Base-by-base conservation (phyloP, 1,140 invertebrate species). In the Neuroterus valhalla region DNA sequence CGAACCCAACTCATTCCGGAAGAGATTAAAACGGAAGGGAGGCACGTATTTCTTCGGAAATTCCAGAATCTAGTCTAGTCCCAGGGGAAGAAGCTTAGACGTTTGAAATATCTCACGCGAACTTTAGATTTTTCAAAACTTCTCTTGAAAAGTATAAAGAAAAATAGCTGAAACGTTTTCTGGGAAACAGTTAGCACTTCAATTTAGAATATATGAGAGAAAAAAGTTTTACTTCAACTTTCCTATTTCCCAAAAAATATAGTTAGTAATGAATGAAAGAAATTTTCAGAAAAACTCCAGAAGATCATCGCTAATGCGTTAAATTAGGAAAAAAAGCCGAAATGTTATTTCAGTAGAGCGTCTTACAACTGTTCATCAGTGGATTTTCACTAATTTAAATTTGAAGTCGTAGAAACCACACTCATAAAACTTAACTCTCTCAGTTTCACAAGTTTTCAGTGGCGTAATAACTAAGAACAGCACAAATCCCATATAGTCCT, bases 361-460 rank as follows among this genome's bases (percentile, higher is more conserved):
- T 62, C 55, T 31, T 62, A 14, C 31, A 21, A 62, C 23, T 62
- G 23, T 15, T 38, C 12, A 23, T 62, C 55, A 31, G 21, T 62
- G 55, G 31, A 62, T 62, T 62, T 62, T 31, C 26, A 62, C 23
- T 38, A 62, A 62, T 62, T 62, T 62, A 14, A 62, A 62, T 62
- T 11, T 6, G 23, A 14, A 62, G 26, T 62, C 26, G 21, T 62
- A 62, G 31, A 62, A 62, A 62, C 23, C 31, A 62, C 26, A n/a
- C 26, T 62, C 55, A 26, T 62, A 62, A 62, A 62, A 4, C 31
- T 31, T 23, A 14, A 14, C 26, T 38, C 55, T 55, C 21, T 26
- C 55, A 50, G 48, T 62, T 62, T 62, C 31, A 62, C 55, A 62
- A 62, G 55, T 62, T 62, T 62, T 62, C 55, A 38, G 31, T 38